Evolutionary conservation across 2,797 vertebrate species (phyloP), one percentile per base, ranked within the genome.

Genomic region (Tokudaia tokunoshimensis): DNA sequence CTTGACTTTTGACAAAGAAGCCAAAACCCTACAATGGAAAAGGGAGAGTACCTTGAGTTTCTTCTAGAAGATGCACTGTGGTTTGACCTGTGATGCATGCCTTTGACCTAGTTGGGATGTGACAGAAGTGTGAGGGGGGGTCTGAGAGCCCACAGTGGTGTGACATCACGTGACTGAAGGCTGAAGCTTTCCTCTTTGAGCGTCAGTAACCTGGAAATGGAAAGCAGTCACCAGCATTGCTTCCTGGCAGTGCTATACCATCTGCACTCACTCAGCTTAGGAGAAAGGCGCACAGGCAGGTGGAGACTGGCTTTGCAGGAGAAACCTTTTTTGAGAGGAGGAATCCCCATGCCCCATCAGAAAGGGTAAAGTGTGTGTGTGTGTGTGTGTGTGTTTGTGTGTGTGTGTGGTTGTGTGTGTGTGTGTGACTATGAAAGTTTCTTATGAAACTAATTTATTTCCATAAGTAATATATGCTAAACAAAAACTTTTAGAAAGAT

Each of bases 231-330:
- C 2, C 31, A 50, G 59, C 4, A 6, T 61, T 7, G 41, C 61
- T 65, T 8, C 57, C n/a, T 26, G 55, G 52, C 19, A 50, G 41
- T 12, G n/a, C 24, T 34, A 29, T 3, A 0, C 10, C 3, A 78
- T 1, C 0, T 52, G 50, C 10, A 52, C 10, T 52, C 11, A 52
- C 50, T 8, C 50, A 52, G 24, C 29, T 34, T 10, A 2, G 0
- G 15, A 52, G n/a, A 37, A n/a, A 67, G 24, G 1, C 1, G 0
- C 7, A 2, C 47, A n/a, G 24, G 6, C 0, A 2, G 26, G 10
- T 50, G 3, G 6, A 8, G 34, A 12, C 61, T 41, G 26, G 1
- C 29, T 52, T 31, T 44, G 41, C 41, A 41, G 0, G 10, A 11
- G 31, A 29, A 26, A 7, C 41, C 75, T 34, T 34, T 70, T 15